Evolutionary conservation across 1,140 invertebrate species (phyloP).

Genomic region (Dreissena polymorpha): DNA sequence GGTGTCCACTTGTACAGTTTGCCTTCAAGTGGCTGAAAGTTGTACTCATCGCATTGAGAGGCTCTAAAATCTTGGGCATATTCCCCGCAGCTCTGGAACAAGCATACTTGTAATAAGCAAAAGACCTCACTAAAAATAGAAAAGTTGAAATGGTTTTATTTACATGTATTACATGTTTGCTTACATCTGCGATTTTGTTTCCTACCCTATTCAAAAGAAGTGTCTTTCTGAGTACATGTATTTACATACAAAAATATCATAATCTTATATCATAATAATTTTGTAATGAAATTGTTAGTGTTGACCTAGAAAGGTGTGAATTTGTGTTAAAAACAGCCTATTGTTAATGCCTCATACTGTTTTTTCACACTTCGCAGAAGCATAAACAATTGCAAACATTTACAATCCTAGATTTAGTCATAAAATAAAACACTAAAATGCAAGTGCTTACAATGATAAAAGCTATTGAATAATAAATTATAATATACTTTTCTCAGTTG

Average conservation of each 20-base stretch:
- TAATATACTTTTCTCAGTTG: too few species aligned
- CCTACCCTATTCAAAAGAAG: too few species aligned
- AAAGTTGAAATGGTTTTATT: background rate
- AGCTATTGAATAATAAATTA: too few species aligned
- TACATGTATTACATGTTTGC: too few species aligned
- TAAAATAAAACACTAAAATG: too few species aligned
- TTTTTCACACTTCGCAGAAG: background rate
- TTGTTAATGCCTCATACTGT: background rate
- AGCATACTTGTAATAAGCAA: background rate
- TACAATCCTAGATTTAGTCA: too few species aligned
- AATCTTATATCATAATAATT: background rate
- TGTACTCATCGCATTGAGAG: slow-evolving; percentile 90
- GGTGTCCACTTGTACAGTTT: slow-evolving; percentile 65
- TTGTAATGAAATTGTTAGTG: background rate
- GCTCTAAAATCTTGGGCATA: slow-evolving; percentile 85
- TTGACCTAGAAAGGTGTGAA: background rate
- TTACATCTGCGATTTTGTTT: too few species aligned
- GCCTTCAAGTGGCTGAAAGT: slow-evolving; percentile 84
- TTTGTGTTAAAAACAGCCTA: background rate
- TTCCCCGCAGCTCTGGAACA: slow-evolving; percentile 19
- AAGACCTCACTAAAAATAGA: background rate
- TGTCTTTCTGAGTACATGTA: too few species aligned
- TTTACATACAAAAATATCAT: too few species aligned
- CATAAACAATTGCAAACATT: too few species aligned
- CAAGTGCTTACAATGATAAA: too few species aligned